These are phyloP conservation scores for Ceratitis capitata DNA, from an alignment of 1,140 invertebrate species.

Conservation along the genomic window DNA sequence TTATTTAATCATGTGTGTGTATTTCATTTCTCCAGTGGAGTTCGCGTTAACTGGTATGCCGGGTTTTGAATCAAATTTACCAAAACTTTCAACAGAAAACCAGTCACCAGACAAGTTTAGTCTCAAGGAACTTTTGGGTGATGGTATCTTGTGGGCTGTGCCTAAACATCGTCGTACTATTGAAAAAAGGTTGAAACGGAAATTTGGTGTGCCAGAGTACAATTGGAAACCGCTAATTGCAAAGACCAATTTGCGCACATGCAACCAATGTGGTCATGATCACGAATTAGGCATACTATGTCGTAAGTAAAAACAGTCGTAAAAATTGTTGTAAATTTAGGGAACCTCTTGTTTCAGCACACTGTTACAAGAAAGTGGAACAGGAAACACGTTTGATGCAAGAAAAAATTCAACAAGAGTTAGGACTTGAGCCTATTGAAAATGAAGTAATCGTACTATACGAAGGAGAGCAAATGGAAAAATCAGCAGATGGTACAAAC, in stretches of 20 bases:
- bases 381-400: conserved; percentile 82
- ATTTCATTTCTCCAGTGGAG: not conserved
- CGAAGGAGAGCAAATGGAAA: conserved; percentile 76
- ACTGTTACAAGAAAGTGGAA: conserved; percentile 84
- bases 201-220: conserved; percentile 74
- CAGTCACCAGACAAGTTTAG: conserved; percentile 55
- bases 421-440: conserved; percentile 78
- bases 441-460: conserved; percentile 87
- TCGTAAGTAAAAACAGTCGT: conserved; percentile 70
- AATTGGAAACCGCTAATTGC: conserved; percentile 74
- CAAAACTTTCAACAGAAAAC: not conserved
- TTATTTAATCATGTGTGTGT: not conserved
- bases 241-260: conserved; percentile 79
- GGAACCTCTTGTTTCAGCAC: conserved; percentile 65
- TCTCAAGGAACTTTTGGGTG: conserved; percentile 72
- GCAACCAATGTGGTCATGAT: conserved; percentile 82
- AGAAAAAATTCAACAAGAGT: conserved; percentile 75
- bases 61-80: not conserved
- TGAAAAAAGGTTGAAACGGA: conserved; percentile 77
- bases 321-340: not conserved
- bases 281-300: conserved; percentile 81
- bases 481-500: conserved; percentile 68
- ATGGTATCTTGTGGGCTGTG: conserved; percentile 84
- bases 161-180: conserved; percentile 80
- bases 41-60: conserved; percentile 49